phyloP scores from a whole-genome alignment of 2,113 vertebrate genomes.

The Prinia subflava region DNA sequence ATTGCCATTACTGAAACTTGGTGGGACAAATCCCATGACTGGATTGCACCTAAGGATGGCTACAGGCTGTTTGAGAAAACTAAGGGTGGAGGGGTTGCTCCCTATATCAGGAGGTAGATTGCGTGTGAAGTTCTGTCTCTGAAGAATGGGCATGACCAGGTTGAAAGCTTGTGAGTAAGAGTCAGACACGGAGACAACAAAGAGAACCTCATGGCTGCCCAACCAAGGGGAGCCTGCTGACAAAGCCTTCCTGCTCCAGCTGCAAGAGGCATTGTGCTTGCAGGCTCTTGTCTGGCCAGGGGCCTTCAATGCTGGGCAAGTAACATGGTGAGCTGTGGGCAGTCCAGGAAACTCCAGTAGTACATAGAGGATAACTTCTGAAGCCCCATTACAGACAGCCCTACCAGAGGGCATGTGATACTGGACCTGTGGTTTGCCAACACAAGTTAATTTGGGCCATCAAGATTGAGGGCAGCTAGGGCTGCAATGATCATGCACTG shows the following conservation, averaged over 20 bases:
- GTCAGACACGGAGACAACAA: accelerated
- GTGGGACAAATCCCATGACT: neutral
- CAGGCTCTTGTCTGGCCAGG: neutral
- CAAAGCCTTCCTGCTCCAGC: neutral
- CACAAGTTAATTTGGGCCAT: neutral
- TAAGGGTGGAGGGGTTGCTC: neutral
- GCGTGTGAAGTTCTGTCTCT: neutral
- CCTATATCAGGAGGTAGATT: neutral
- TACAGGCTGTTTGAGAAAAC: neutral
- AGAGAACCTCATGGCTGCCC: neutral
- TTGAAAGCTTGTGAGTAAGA: neutral
- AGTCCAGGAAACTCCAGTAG: neutral
- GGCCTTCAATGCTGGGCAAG: neutral
- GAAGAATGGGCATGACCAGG: neutral
- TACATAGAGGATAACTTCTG: neutral
- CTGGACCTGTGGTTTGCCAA: too few species aligned
- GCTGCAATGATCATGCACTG: neutral
- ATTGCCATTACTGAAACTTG: neutral
- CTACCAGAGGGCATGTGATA: too few species aligned
- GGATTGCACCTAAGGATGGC: neutral
- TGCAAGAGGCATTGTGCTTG: too few species aligned
- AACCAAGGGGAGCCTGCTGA: neutral
- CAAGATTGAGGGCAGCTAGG: neutral
- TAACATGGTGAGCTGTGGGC: accelerated
- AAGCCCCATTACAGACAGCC: neutral